phyloP scores from a whole-genome alignment of 2,113 vertebrate genomes.

The Pardalotus punctatus region DNA sequence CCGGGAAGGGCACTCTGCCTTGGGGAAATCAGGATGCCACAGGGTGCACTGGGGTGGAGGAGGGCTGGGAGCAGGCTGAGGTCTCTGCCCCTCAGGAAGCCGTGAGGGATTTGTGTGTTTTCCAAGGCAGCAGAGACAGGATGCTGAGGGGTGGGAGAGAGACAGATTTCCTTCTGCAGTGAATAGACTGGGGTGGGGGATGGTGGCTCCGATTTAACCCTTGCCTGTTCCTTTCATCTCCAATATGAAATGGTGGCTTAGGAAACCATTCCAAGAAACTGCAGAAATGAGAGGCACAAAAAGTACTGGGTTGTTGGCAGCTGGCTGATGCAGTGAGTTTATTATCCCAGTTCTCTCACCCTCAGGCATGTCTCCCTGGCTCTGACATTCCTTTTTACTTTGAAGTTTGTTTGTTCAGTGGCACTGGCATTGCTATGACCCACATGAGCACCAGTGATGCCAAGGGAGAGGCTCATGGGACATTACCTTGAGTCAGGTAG shows the following conservation, averaged over 20 bases:
- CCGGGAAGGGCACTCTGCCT: neutral
- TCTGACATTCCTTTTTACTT: neutral
- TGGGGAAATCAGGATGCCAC: neutral
- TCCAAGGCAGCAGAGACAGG: slow-evolving; percentile 48
- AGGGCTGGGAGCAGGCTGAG: neutral
- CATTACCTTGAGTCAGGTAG: neutral
- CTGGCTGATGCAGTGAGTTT: neutral
- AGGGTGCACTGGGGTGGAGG: fast-evolving
- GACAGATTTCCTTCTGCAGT: slow-evolving; percentile 57
- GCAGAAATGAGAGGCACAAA: neutral
- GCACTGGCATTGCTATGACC: slow-evolving; percentile 8
- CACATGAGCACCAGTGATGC: neutral
- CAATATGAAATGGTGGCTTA: neutral
- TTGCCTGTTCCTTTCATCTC: neutral
- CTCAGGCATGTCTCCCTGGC: neutral
- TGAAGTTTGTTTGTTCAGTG: slow-evolving; percentile 44
- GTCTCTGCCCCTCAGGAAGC: slow-evolving; percentile 48
- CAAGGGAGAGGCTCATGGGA: neutral
- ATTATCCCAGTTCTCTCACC: neutral
- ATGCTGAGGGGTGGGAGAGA: slow-evolving; percentile 60
- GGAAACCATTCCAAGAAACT: neutral
- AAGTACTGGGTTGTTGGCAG: neutral
- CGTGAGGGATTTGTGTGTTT: slow-evolving; percentile 31
- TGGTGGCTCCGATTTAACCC: neutral
- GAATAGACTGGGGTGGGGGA: slow-evolving; percentile 34